Percentiles rank a stretch among this genome's conserved stretches.
These are phyloP conservation scores for Neomorphus geoffroyi DNA, from an alignment of 2,797 vertebrate species.

Conservation along the genomic window DNA sequence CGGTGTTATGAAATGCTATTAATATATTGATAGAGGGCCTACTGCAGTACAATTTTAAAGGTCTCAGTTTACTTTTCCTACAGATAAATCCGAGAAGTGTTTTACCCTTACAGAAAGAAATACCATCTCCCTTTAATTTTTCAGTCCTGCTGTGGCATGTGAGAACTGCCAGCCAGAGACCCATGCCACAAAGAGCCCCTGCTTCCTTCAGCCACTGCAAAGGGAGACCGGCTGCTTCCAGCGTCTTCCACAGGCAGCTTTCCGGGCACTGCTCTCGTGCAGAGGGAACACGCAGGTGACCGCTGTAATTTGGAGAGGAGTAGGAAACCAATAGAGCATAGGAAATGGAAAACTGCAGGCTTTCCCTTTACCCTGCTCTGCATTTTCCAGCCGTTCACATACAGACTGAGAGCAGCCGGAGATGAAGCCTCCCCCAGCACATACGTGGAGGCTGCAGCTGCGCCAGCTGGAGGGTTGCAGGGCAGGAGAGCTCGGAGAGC, in stretches of 20 bases:
- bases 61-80: not conserved
- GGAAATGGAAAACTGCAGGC: accelerated
- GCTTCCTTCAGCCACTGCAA: accelerated
- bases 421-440: not conserved
- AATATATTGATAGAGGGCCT: not conserved
- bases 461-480: no score
- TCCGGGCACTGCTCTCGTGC: not conserved
- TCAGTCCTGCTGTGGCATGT: not conserved
- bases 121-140: not conserved
- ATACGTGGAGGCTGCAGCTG: not conserved
- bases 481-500: not conserved
- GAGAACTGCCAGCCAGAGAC: not conserved
- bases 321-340: accelerated
- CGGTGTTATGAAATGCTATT: not conserved
- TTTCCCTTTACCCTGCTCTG: not conserved
- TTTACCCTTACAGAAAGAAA: not conserved
- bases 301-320: accelerated
- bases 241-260: not conserved
- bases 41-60: not conserved
- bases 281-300: not conserved
- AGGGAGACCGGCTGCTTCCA: not conserved
- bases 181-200: not conserved
- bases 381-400: not conserved
- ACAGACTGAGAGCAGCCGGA: no score
- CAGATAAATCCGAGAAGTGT: not conserved